phyloP scores from a whole-genome alignment of 2,797 vertebrate genomes.

The Euphonia xanthogaster region DNA sequence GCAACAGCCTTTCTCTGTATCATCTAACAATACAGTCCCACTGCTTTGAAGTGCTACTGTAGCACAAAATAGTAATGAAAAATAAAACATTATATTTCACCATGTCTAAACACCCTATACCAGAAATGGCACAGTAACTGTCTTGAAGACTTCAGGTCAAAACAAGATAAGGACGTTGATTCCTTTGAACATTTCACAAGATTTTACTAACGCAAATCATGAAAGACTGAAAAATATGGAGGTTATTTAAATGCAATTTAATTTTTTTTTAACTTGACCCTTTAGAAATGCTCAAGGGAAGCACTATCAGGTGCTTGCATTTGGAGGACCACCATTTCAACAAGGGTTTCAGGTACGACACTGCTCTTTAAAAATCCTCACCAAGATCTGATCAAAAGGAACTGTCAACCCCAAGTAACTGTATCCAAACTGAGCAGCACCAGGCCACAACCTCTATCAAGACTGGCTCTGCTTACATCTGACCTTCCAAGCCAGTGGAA shows the following conservation, averaged over 20 bases:
- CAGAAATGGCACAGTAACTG: neutral
- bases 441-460: neutral
- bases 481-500: neutral
- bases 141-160: neutral
- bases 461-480: neutral
- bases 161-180: neutral
- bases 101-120: neutral
- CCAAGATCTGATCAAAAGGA: neutral
- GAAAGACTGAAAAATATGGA: neutral
- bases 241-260: neutral
- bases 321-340: neutral
- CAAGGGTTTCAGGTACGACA: neutral
- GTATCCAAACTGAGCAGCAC: neutral
- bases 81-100: neutral
- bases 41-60: neutral
- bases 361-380: neutral
- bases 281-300: neutral
- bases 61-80: neutral
- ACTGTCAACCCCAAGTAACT: neutral
- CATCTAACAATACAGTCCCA: neutral
- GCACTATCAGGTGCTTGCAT: neutral
- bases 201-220: neutral
- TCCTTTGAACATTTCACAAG: neutral
- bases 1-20: neutral
- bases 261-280: neutral